These are phyloP conservation scores for Cacoxenus indagator DNA, from an alignment of 2,888 invertebrate genomes.

Conservation along the genomic window DNA sequence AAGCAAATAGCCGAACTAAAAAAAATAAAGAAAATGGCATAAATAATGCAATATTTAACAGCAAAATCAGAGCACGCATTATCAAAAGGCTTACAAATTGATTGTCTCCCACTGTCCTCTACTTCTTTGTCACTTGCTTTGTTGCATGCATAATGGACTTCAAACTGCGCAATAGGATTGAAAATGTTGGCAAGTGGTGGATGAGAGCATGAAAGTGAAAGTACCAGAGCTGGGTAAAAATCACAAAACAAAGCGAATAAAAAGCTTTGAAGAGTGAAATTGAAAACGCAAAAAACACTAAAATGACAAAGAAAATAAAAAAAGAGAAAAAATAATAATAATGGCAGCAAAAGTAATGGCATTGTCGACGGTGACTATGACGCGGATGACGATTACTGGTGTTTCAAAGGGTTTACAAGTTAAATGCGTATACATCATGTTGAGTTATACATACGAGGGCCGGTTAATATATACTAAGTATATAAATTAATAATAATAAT, in stretches of 20 bases:
- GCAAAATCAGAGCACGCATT: neutral
- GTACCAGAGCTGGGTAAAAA: too few species aligned
- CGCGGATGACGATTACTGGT: conserved; percentile 4
- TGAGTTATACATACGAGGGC: neutral
- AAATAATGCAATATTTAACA: too few species aligned
- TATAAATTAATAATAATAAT: too few species aligned
- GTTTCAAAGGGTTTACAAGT: conserved; percentile 21
- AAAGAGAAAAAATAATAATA: neutral
- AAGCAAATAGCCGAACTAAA: neutral
- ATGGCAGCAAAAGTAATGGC: neutral
- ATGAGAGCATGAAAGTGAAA: too few species aligned
- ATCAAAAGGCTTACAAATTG: neutral
- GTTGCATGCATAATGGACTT: conserved; percentile 14
- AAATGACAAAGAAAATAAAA: conserved; percentile 2
- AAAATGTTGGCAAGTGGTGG: neutral
- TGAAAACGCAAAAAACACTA: conserved; percentile 11
- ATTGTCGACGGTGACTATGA: neutral
- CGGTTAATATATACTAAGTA: neutral
- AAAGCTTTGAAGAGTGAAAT: neutral
- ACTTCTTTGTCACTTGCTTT: too few species aligned
- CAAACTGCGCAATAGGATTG: neutral
- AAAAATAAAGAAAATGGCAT: neutral
- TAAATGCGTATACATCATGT: conserved; percentile 6
- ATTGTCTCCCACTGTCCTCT: too few species aligned
- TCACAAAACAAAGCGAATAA: neutral